Evolutionary conservation across 2,888 invertebrate genomes (phyloP), one percentile per base, ranked within the genome.

Genomic region (Celastrina argiolus): DNA sequence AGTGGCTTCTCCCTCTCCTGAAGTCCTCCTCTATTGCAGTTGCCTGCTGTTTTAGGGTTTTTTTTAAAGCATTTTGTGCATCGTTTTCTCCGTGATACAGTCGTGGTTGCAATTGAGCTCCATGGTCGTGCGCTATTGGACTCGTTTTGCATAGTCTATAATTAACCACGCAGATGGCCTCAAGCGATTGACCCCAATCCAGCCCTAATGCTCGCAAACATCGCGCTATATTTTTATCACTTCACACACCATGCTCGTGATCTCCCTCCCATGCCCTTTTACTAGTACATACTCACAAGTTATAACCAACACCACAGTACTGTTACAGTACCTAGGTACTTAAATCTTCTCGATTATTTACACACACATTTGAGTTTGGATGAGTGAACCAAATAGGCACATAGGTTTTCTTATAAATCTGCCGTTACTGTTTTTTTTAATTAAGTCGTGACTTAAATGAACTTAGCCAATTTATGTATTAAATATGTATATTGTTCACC

Each of bases 111-210:
- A 82, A 83, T 84, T 80, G 79, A 82, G 77, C 80, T 82, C 80
- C 81, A 81, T 77, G 80, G 80, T 81, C 76, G 80, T 81, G 80
- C 80, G 79, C 81, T 81, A 83, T 84, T 82, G 82, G 81, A 75
- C 78, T 80, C 80, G 79, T 78, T 82, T 83, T 81, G 78, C 76
- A 77, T 80, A 79, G 78, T 80, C 87, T 90, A 89, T 90, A 89
- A 90, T 90, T 89, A 91, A 83, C 81, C 78, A 78, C 82, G 84
- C 88, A 87, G 87, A 88, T 89, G 88, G 88, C 88, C 87, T 87
- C 88, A 84, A 85, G 82, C 86, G 89, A 85, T 86, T 89, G 90
- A 91, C 91, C 90, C 81, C 87, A 85, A 89, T 90, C 84, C 84
- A 72, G 82, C 83, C 84, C 85, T 87, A 85, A 85, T 85, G 81